Percentiles rank a stretch among this genome's conserved stretches.
These are phyloP conservation scores for Lycia hirtaria DNA, from an alignment of 2,888 invertebrate species.

Conservation along the genomic window DNA sequence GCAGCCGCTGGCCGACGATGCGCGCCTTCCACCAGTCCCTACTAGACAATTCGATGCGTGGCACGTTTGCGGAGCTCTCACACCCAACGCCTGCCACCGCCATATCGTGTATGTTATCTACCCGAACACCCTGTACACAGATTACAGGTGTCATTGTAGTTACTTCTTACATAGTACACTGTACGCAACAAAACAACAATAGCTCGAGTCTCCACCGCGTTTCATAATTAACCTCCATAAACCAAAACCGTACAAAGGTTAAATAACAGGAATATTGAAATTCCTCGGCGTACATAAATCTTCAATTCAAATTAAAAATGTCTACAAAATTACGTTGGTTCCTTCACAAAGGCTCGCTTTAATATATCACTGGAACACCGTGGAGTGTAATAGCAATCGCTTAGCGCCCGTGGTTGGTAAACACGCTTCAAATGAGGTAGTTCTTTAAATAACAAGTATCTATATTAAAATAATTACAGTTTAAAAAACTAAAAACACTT, in stretches of 20 bases:
- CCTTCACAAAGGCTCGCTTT: slow-evolving; percentile 37
- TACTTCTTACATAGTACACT: no score
- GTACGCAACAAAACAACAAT: neutral
- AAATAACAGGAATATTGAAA: slow-evolving; percentile 33
- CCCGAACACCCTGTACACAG: no score
- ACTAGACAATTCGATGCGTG: no score
- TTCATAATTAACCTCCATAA: slow-evolving; percentile 28
- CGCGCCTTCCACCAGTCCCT: no score
- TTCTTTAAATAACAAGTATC: no score
- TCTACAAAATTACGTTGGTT: slow-evolving; percentile 38
- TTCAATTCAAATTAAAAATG: slow-evolving; percentile 38
- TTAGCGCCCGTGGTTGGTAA: slow-evolving; percentile 55
- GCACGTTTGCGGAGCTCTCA: no score
- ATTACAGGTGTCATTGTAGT: no score
- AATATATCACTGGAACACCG: slow-evolving; percentile 38
- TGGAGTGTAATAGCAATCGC: slow-evolving; percentile 33
- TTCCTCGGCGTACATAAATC: slow-evolving; percentile 33
- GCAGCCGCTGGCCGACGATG: no score
- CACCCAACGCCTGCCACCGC: no score
- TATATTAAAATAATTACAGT: no score
- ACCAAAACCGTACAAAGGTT: slow-evolving; percentile 24
- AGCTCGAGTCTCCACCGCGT: slow-evolving; percentile 2
- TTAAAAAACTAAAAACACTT: no score
- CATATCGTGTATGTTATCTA: no score
- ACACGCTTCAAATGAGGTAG: slow-evolving; percentile 63